Evolutionary conservation across 1,140 invertebrate genomes (phyloP), one percentile per base, ranked within the genome.

Genomic region (Notospermus geniculatus): DNA sequence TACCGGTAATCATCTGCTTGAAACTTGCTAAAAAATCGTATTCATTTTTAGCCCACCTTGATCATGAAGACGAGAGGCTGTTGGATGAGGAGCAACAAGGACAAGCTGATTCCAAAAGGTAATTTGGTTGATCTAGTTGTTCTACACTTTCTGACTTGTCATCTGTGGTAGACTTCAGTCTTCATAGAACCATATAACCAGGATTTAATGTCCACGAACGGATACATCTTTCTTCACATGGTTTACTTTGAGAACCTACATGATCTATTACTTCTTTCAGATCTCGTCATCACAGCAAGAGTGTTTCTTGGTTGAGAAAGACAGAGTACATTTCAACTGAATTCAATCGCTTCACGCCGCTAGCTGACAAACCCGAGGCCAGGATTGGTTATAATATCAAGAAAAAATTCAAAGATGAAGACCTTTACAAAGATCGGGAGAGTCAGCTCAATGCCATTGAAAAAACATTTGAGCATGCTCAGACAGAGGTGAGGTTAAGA

Each of bases 251-350:
- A n/a, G n/a, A n/a, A n/a, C n/a, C n/a, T n/a, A n/a, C n/a, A n/a
- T n/a, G n/a, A 13, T 60, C 29, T 60, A 28, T 58, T 1, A 28
- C 22, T 45, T 23, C 9, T 70, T 70, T 58, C 62, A 79, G 82
- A 54, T 85, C 84, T 19, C 85, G 90, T 9, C 92, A 96, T 83
- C 73, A 78, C 62, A 74, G 73, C 39, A 76, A 69, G 50, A 76
- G 71, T 66, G 77, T 78, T 17, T 80, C 76, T 15, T 80, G 77
- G 77, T 59, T 79, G 54, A 62, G 97, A 55, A 89, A 96, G 74
- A 99, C 97, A 0, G 97, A 99, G 81, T 99, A 99, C 78, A 99
- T 99, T 76, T 98, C 96, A 2, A 81, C 96, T 28, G 96, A 99
- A 84, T 95, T 95, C 74, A 98, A 95, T 29, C 86, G 97, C 69